Base-by-base conservation (phyloP, 1,140 invertebrate genomes). In the Eubasilissa regina region DNA sequence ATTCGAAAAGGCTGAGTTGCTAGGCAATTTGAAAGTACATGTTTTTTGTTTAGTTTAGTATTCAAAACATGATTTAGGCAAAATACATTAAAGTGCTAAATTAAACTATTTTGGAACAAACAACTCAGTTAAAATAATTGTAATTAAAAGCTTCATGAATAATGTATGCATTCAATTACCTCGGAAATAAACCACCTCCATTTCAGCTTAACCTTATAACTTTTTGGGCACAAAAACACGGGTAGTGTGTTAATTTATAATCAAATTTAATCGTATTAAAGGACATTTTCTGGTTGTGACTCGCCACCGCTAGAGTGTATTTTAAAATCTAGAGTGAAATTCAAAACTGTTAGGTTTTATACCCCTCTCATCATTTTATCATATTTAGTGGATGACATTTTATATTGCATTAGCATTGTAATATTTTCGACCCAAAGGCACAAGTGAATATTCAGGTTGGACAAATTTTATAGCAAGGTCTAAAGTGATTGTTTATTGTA, bases 231-330 rank as follows among this genome's bases (percentile, higher is more conserved):
- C 66, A 70, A 70, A 70, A 70, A 70, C 66, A 17, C 66, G 66
- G 66, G 8, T 45, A 70, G 47, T 70, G 43, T 70, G 66, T 70
- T 45, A 70, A 70, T 70, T 70, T 70, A 70, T 70, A 45, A 70
- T 70, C 45, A 70, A 70, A 70, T 45, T 70, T 70, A 70, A 70
- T 70, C 66, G 66, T 21, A 70, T 70, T 70, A 70, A 70, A 70
- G 66, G 66, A 44, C 15, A 64, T 70, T 70, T 70, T 70, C 66
- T 47, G 66, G 43, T 11, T 70, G 66, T 70, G 66, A 48, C 15
- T 70, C 45, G 9, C 66, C 45, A 12, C 10, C 60, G 13, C n/a
- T 51, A 51, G 11, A 51, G 11, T 51, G 48, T 3, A 51, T 12
- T 51, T 51, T 51, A 12, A 35, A 35, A 35, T 35, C 1, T 35